Percentiles rank a stretch among this genome's conserved stretches.
Evolutionary conservation across 2,797 vertebrate genomes (phyloP).

Genomic region (Nannoperca obscura): DNA sequence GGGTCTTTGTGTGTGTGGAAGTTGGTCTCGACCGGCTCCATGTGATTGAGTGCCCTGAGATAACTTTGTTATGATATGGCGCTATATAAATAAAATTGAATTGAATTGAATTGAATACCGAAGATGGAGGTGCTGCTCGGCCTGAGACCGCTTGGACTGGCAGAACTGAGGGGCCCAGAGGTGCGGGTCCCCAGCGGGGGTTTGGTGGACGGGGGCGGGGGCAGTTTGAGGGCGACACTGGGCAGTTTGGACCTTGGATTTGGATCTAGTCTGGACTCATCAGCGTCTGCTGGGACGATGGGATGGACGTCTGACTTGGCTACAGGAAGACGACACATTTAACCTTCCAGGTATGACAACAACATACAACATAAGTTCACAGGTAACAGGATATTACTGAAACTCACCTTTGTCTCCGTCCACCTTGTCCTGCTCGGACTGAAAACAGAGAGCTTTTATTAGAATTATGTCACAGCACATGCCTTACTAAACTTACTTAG

Average conservation of each 20-base stretch:
- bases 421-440: constrained; percentile 63
- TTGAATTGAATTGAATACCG: too few species aligned
- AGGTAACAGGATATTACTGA: background rate
- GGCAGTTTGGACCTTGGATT: constrained; percentile 78
- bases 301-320: constrained; percentile 74
- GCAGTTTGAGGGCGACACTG: constrained; percentile 78
- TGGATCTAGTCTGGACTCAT: constrained; percentile 83
- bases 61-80: too few species aligned
- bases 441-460: constrained; percentile 15
- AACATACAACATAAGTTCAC: background rate
- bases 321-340: background rate
- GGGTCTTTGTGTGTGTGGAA: too few species aligned
- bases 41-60: too few species aligned
- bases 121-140: constrained; percentile 22
- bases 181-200: constrained; percentile 76
- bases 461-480: background rate
- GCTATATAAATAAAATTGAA: too few species aligned
- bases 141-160: constrained; percentile 72
- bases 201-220: constrained; percentile 80
- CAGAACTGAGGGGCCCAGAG: constrained; percentile 77
- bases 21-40: too few species aligned
- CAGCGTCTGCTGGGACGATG: constrained; percentile 62
- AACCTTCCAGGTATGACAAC: background rate
- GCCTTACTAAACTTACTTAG: background rate
- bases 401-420: constrained; percentile 64